Conservation (phyloP, 2,797 vertebrate genomes). For the Gymnodraco acuticeps region DNA sequence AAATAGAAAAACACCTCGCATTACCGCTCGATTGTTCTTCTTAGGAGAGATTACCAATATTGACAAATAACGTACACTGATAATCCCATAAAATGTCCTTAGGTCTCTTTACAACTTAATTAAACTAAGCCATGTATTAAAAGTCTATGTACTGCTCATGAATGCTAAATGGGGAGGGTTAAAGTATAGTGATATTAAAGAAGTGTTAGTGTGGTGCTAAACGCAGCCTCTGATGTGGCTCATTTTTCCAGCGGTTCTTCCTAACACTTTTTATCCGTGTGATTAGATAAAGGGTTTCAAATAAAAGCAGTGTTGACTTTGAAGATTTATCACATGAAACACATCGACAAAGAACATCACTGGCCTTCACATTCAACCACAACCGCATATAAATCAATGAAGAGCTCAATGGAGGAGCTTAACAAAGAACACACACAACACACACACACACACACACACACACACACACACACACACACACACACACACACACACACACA, state of each 20-base stretch:
- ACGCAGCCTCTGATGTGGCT: background rate
- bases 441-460: too few species aligned
- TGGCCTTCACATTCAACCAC: background rate
- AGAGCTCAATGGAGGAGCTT: background rate
- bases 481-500: too few species aligned
- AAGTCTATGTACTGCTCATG: background rate
- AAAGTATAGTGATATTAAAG: background rate
- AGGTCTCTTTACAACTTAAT: background rate
- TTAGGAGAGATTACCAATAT: background rate
- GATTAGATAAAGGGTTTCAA: background rate
- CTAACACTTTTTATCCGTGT: background rate
- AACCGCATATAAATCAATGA: too few species aligned
- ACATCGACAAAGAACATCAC: background rate
- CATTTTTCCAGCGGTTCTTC: background rate
- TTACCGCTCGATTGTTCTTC: background rate
- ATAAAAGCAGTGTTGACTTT: background rate
- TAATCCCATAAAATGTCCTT: background rate
- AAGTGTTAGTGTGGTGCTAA: background rate
- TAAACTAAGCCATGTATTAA: background rate
- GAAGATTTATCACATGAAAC: background rate
- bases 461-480: too few species aligned
- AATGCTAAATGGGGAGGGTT: background rate
- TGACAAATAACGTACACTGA: background rate
- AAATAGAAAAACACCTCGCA: background rate
- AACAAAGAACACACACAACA: background rate